Evolutionary conservation across 2,113 vertebrate genomes (phyloP), one percentile per base, ranked within the genome.

Genomic region (Odontesthes bonariensis): DNA sequence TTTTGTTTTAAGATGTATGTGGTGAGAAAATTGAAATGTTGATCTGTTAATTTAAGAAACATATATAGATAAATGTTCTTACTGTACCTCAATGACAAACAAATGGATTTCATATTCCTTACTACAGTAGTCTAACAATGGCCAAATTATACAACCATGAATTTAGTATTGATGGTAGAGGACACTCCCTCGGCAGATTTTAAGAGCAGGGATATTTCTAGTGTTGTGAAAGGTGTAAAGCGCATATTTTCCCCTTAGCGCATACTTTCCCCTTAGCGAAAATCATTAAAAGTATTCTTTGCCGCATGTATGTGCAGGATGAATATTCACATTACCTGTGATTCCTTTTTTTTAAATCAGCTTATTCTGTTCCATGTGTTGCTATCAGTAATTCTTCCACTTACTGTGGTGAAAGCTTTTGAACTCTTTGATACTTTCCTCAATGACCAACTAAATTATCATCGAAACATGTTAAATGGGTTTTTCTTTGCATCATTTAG

Each of bases 121-220:
- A 46, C 4, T 54, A 27, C 17, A 22, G 20, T 65, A 49, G 35
- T 40, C 44, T 11, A 22, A 53, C 27, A 59, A 65, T 58, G 35
- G 27, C 47, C 56, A 64, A 53, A 77, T 85, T 27, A 88, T 81
- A 14, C 69, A 55, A 46, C 27, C 1, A 46, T 70, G 64, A 69
- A 79, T 86, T 69, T 75, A 42, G 12, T 12, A 11, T 42, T 3
- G 10, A 47, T 47, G 44, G 14, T 47, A 54, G 56, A 11, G 0
- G 1, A 31, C 64, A 17, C 17, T 42, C 62, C 27, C 19, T 40
- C 56, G 35, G 51, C 27, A 64, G 53, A 47, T 64, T 49, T 20
- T 42, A 69, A 14, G 47, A 17, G 3, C 44, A 47, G 13, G 14
- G 14, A 47, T 47, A 47, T 49, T 19, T 44, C 12, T 44, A 16